Conservation (phyloP, 2,888 invertebrate genomes). For the Drosophila limbata region DNA sequence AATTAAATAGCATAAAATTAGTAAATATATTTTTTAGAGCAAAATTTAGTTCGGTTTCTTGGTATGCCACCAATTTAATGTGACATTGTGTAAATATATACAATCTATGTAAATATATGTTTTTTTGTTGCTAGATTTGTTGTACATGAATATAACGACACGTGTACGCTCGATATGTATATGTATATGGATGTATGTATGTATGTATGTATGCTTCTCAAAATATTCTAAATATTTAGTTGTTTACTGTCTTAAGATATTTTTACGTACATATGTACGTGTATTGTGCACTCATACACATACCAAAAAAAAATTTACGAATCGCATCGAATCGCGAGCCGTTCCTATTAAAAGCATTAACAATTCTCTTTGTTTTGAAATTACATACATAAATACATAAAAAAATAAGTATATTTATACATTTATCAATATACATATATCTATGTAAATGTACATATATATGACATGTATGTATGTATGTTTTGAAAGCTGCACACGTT, state of each 20-base stretch:
- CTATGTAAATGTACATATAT: not conserved
- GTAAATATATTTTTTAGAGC: not conserved
- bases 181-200: not conserved
- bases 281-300: not conserved
- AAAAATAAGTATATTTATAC: slow-evolving; percentile 7
- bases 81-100: slow-evolving; percentile 27
- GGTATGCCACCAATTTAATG: slow-evolving; percentile 15
- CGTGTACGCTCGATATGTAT: not conserved
- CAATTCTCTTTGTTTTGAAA: not conserved
- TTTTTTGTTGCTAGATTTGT: not conserved
- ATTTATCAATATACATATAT: not conserved
- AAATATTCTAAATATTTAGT: slow-evolving; percentile 26
- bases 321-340: not conserved
- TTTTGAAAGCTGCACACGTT: slow-evolving; percentile 43
- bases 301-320: not conserved
- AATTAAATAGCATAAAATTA: not conserved
- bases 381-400: slow-evolving; percentile 4
- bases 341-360: not conserved
- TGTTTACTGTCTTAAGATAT: slow-evolving; percentile 22
- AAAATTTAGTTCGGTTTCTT: slow-evolving; percentile 19
- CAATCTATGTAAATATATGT: too few species aligned
- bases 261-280: not conserved
- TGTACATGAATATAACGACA: slow-evolving; percentile 28
- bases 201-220: not conserved
- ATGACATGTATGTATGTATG: slow-evolving; percentile 5